Evolutionary conservation across 1,140 invertebrate genomes (phyloP).

Genomic region (Oryctes rhinoceros): DNA sequence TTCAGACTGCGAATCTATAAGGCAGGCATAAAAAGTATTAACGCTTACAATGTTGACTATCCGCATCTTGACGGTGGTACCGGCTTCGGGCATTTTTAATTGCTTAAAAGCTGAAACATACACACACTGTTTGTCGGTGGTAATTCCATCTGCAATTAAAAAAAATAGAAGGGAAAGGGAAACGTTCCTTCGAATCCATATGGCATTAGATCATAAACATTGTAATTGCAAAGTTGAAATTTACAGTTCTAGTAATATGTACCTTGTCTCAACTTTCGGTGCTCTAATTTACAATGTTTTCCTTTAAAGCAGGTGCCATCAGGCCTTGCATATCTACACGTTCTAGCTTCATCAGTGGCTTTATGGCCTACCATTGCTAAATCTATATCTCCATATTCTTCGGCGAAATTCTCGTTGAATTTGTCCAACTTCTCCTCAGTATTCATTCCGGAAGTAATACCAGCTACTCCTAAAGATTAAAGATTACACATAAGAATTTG

Average conservation of each 20-base stretch:
- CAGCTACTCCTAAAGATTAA: background rate
- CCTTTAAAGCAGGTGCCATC: conserved; percentile 46
- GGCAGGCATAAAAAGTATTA: conserved; percentile 27
- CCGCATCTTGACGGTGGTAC: background rate
- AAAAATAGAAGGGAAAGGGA: background rate
- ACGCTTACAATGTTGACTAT: background rate
- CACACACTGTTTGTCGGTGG: conserved; percentile 23
- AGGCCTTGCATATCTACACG: conserved; percentile 34
- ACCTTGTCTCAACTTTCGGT: conserved; percentile 31
- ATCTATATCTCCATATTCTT: conserved; percentile 10
- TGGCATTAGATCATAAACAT: too few species aligned
- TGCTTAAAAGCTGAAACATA: conserved; percentile 20
- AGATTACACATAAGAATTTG: too few species aligned
- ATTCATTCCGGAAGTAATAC: background rate
- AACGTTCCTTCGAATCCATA: background rate
- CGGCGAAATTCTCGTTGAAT: conserved; percentile 29
- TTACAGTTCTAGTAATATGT: background rate
- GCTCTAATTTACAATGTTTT: conserved; percentile 40
- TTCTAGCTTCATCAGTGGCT: conserved; percentile 42
- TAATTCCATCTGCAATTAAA: conserved; percentile 34
- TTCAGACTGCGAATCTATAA: conserved; percentile 28
- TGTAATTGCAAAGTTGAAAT: background rate
- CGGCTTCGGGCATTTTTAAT: conserved; percentile 20
- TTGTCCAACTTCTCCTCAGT: conserved; percentile 28
- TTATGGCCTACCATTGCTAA: conserved; percentile 41